Percentiles rank a stretch among this genome's conserved stretches.
Conservation (phyloP, 2,113 vertebrate genomes). For the Ictalurus punctatus region DNA sequence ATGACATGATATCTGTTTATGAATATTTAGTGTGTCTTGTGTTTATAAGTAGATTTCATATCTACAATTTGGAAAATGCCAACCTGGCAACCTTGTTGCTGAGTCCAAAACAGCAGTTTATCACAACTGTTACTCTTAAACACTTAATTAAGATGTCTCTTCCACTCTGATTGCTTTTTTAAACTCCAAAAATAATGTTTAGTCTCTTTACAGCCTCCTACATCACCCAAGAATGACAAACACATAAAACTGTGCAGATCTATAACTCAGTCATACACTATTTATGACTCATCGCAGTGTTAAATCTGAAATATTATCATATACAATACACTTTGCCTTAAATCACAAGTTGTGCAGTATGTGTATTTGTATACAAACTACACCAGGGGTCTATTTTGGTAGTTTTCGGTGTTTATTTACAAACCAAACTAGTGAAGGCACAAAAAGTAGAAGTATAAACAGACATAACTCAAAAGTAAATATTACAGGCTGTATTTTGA, state of each 20-base stretch:
- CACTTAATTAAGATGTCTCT: not conserved
- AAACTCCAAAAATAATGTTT: not conserved
- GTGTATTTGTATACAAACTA: not conserved
- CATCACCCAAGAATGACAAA: not conserved
- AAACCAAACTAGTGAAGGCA: not conserved
- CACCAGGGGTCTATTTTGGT: not conserved
- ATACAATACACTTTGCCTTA: not conserved
- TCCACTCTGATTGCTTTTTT: not conserved
- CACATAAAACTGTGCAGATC: not conserved
- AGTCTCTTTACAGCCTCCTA: not conserved
- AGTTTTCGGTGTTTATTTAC: not conserved
- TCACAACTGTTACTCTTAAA: not conserved
- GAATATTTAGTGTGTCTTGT: not conserved
- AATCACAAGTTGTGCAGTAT: not conserved
- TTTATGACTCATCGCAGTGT: not conserved
- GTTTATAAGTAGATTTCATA: not conserved
- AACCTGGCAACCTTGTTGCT: not conserved
- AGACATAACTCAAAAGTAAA: not conserved
- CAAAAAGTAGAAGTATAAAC: not conserved
- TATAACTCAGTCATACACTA: not conserved
- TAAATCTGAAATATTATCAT: not conserved
- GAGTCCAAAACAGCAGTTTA: not conserved
- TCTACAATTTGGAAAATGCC: not conserved
- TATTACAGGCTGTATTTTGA: not conserved
- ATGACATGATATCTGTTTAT: not conserved